phyloP scores from a whole-genome alignment of 2,888 invertebrate genomes.

The Sphaeridia pumilis region DNA sequence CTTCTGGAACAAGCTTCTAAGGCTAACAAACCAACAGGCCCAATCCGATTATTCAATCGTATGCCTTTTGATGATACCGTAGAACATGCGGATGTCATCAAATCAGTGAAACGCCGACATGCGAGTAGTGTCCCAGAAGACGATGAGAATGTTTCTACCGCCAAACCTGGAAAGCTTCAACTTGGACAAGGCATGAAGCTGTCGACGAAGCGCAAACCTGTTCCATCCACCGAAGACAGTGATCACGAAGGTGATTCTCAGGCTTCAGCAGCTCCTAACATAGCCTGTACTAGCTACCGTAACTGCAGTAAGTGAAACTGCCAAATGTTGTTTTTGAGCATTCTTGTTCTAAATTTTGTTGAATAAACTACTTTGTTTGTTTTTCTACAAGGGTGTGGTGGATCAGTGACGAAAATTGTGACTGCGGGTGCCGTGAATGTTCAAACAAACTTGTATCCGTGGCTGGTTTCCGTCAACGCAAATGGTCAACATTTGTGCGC shows the following conservation, averaged over 20 bases:
- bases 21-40: too few species aligned
- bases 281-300: background rate
- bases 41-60: too few species aligned
- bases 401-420: background rate
- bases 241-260: background rate
- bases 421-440: background rate
- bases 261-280: background rate
- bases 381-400: slow-evolving; percentile 9
- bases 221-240: too few species aligned
- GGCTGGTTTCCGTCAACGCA: slow-evolving; percentile 8
- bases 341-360: background rate
- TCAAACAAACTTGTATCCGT: slow-evolving; percentile 6
- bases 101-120: too few species aligned
- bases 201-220: too few species aligned
- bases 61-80: too few species aligned
- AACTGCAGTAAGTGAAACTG: background rate
- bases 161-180: too few species aligned
- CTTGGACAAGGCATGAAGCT: too few species aligned
- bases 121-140: too few species aligned
- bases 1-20: too few species aligned
- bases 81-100: too few species aligned
- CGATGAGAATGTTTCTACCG: too few species aligned
- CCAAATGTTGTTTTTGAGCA: background rate
- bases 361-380: background rate
- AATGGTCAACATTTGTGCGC: slow-evolving; percentile 5